Base-by-base conservation (phyloP, 2,797 vertebrate genomes). In the Labroides dimidiatus region DNA sequence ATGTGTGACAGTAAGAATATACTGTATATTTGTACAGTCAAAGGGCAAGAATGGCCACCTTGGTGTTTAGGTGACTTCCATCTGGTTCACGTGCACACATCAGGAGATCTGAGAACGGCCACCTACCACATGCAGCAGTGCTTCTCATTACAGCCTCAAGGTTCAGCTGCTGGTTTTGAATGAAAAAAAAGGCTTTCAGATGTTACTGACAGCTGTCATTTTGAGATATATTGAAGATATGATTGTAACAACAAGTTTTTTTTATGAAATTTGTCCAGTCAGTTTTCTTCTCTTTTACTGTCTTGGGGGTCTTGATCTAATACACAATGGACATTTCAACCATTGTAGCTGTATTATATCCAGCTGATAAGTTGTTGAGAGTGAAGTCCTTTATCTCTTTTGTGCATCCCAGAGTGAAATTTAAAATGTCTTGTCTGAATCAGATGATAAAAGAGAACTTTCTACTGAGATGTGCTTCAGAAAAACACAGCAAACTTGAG, bases 61-160 rank as follows among this genome's bases (percentile, higher is more conserved):
- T 82, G 80, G 82, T 87, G 80, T 69, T 78, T 69, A 75, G 74
- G 82, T 84, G 60, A 36, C 49, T 68, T 51, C 51, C 80, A 81
- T 85, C 83, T 89, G 81, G 77, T 61, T 64, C 72, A 43, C 64
- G 58, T 75, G 69, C 80, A 89, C 76, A 75, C 59, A 60, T 85
- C 59, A 77, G 75, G 82, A 78, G 69, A 80, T 85, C 82, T 69
- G 53, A 27, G 66, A 57, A 67, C 42, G 60, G 63, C 81, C 64
- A 80, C 82, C 69, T 53, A 77, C 63, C 64, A 69, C 55, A 61
- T 19, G 51, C 68, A 61, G 39, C 71, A 48, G 36, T 2, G 13
- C 48, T 60, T 72, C 36, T 59, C 44, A 80, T 69, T 65, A 59
- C 60, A 68, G 49, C 15, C 43, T 61, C 39, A 23, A 17, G 21